phyloP scores from a whole-genome alignment of 2,113 vertebrate genomes.

The Geococcyx californianus region DNA sequence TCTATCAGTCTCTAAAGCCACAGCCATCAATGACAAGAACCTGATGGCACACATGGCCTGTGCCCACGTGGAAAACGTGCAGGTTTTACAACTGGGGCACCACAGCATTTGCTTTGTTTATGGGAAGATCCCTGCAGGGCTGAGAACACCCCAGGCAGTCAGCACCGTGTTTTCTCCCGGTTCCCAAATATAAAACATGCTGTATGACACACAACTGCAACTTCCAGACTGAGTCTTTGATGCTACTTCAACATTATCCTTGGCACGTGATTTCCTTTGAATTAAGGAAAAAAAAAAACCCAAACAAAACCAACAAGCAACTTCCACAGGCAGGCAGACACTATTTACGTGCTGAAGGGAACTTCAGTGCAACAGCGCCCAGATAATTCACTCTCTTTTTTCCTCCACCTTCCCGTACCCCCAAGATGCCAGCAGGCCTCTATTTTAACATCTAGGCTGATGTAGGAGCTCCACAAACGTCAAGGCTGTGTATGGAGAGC shows the following conservation, averaged over 20 bases:
- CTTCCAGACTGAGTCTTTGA: background rate
- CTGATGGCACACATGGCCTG: background rate
- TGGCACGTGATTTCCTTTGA: background rate
- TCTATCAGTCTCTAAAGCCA: background rate
- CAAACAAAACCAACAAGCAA: no score
- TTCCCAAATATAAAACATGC: background rate
- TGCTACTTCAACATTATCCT: background rate
- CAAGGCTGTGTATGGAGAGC: background rate
- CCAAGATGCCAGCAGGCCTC: background rate
- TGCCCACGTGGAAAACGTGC: background rate
- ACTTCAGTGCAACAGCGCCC: background rate
- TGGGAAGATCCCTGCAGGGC: background rate
- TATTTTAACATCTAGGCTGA: background rate
- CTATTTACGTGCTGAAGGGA: background rate
- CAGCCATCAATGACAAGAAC: background rate
- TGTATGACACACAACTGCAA: background rate
- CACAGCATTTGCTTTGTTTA: background rate
- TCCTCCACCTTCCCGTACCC: background rate
- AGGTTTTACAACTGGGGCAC: background rate
- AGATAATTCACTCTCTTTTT: background rate
- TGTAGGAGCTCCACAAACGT: rapidly evolving
- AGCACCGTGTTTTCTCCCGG: background rate
- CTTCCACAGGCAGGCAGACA: background rate
- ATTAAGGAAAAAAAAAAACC: background rate
- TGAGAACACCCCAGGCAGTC: background rate